Evolutionary conservation across 1,140 invertebrate genomes (phyloP).

Genomic region (Ceratina calcarata): DNA sequence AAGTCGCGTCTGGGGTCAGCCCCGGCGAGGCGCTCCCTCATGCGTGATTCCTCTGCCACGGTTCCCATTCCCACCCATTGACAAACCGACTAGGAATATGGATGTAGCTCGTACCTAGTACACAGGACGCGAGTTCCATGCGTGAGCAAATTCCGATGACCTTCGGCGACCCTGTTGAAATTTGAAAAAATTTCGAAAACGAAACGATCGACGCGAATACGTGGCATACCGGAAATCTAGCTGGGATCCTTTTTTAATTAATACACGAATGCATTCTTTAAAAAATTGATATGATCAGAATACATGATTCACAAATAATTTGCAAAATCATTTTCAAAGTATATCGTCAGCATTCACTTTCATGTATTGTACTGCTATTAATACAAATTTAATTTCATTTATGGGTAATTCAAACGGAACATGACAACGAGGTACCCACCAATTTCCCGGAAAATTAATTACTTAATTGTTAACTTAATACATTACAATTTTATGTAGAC

Average conservation of each 20-base stretch:
- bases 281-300: too few species aligned
- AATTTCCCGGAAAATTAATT: too few species aligned
- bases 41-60: slow-evolving; percentile 56
- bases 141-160: slow-evolving; percentile 47
- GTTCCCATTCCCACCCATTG: slow-evolving; percentile 64
- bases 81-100: slow-evolving; percentile 29
- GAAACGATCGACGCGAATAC: neutral
- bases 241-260: neutral
- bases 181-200: slow-evolving; percentile 38
- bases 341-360: too few species aligned
- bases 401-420: too few species aligned
- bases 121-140: slow-evolving; percentile 1
- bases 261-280: neutral
- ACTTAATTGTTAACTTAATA: too few species aligned
- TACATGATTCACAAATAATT: too few species aligned
- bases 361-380: too few species aligned
- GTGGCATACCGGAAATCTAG: neutral
- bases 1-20: slow-evolving; percentile 64
- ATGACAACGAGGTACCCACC: too few species aligned
- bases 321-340: too few species aligned
- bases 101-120: slow-evolving; percentile 6
- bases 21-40: slow-evolving; percentile 52
- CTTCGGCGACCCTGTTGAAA: slow-evolving; percentile 48
- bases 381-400: too few species aligned
- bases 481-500: too few species aligned